phyloP scores from a whole-genome alignment of 1,140 invertebrate species.

The Drosophila kohkoa region DNA sequence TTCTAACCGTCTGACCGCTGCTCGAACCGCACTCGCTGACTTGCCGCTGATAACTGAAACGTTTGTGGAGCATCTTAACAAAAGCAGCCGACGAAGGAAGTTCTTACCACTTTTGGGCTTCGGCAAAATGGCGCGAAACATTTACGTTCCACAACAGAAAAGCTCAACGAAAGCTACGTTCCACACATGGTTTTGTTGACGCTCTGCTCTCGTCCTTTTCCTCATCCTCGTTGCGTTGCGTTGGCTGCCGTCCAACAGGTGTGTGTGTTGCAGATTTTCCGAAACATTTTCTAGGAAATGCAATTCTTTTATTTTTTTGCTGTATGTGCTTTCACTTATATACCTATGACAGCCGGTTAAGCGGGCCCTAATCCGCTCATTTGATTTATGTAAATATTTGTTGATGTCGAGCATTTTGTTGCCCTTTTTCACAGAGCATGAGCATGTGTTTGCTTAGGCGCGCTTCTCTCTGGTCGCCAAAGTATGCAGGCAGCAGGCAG shows the following conservation, averaged over 20 bases:
- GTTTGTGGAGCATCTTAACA: constrained; percentile 66
- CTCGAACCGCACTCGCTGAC: constrained; percentile 63
- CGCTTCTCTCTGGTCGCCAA: background rate
- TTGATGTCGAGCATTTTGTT: constrained; percentile 51
- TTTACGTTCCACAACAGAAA: constrained; percentile 54
- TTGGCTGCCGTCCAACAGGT: constrained; percentile 35
- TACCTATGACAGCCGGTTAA: constrained; percentile 28
- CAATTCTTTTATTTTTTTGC: constrained; percentile 46
- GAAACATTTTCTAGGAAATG: constrained; percentile 47
- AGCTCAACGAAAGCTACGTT: constrained; percentile 68
- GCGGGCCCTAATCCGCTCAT: constrained; percentile 62
- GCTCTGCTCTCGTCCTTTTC: background rate
- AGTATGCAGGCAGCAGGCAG: constrained; percentile 34
- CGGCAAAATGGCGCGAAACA: constrained; percentile 66
- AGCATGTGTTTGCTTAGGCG: constrained; percentile 58
- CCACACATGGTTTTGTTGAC: constrained; percentile 39
- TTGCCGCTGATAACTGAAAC: constrained; percentile 68
- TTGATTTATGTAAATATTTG: constrained; percentile 80
- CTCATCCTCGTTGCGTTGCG: background rate
- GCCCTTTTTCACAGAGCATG: background rate
- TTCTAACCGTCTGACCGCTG: constrained; percentile 2
- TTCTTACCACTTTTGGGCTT: constrained; percentile 68
- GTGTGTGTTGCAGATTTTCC: constrained; percentile 16
- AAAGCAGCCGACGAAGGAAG: constrained; percentile 23
- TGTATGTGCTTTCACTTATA: background rate